Evolutionary conservation across 2,797 vertebrate genomes (phyloP), one percentile per base, ranked within the genome.

Genomic region (Hydrocynus forskahlii): DNA sequence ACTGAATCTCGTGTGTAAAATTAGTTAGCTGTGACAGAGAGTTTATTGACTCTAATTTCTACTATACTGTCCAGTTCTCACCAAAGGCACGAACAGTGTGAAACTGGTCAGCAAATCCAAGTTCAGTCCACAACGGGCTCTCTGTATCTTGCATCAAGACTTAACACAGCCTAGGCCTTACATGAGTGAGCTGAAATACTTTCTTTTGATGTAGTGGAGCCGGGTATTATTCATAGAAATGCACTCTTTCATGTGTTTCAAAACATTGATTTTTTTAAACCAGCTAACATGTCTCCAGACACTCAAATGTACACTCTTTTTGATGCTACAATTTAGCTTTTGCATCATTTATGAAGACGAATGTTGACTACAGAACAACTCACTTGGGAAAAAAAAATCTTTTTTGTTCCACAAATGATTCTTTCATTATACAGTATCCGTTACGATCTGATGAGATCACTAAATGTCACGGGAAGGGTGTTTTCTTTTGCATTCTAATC

Each of bases 21-120:
- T 50, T 17, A 10, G 71, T 77, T 55, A 85, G 84, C 81, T 76
- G 14, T 83, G 73, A 78, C 89, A 86, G 82, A 90, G 79, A 85
- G 83, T 82, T 80, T 86, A 88, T 83, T 87, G 85, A 84, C 81
- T 83, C 40, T 35, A 9, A 8, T 79, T 66, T 84, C 71, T 80
- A 59, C 70, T 35, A 57, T 67, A 86, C 81, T 78, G 85, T 79
- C 14, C 79, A 75, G 84, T 87, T 81, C 23, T 87, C 86, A 70
- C 60, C 64, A 57, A 50, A 6, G 54, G 66, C 52, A 71, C 14
- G 62, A 69, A 45, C 6, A 75, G 3, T 13, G 10, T 29, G 52
- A 71, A 83, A 64, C 14, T 17, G 38, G 25, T 81, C 29, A 59
- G 21, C 7, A 50, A 66, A 59, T 70, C 35, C 35, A n/a, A 77